Evolutionary conservation across 2,113 vertebrate genomes (phyloP).

Genomic region (Neodontobutis hainanensis): DNA sequence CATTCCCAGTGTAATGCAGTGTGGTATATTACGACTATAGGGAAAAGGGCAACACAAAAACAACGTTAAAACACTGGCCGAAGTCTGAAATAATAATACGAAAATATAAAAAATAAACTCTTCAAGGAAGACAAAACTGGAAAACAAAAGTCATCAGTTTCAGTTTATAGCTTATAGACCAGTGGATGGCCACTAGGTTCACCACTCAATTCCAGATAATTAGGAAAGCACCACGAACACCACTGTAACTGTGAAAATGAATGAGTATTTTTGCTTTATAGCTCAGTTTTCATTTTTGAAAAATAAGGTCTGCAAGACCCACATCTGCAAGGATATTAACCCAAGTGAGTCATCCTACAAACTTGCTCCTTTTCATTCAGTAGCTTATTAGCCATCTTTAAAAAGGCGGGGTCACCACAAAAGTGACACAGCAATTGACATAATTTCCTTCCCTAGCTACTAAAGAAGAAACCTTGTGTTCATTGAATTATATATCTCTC

Average conservation of each 20-base stretch:
- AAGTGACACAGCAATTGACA: slow-evolving; percentile 10
- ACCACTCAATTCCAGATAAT: slow-evolving; percentile 45
- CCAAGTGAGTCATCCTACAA: slow-evolving; percentile 1
- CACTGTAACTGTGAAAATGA: slow-evolving; percentile 32
- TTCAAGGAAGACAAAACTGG: slow-evolving; percentile 32
- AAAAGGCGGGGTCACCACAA: slow-evolving; percentile 12
- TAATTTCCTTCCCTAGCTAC: not conserved
- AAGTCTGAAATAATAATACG: slow-evolving; percentile 22
- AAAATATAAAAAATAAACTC: slow-evolving; percentile 15
- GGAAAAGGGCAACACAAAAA: slow-evolving; percentile 14
- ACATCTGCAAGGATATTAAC: slow-evolving; percentile 1
- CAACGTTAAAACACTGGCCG: slow-evolving; percentile 44
- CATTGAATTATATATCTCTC: too few relatives aligned
- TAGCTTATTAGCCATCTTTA: slow-evolving; percentile 28
- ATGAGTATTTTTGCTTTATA: slow-evolving; percentile 14
- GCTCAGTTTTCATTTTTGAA: slow-evolving; percentile 4
- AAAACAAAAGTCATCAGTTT: slow-evolving; percentile 42
- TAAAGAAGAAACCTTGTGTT: not conserved
- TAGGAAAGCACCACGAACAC: slow-evolving; percentile 46
- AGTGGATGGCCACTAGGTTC: slow-evolving; percentile 52
- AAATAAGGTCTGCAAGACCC: slow-evolving; percentile 13
- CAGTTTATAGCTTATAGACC: slow-evolving; percentile 69
- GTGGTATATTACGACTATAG: not conserved
- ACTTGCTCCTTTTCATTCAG: slow-evolving; percentile 10
- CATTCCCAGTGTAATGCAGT: slow-evolving; percentile 16